Evolutionary conservation across 2,113 vertebrate species (phyloP), one percentile per base, ranked within the genome.

Genomic region (Oncorhynchus nerka): DNA sequence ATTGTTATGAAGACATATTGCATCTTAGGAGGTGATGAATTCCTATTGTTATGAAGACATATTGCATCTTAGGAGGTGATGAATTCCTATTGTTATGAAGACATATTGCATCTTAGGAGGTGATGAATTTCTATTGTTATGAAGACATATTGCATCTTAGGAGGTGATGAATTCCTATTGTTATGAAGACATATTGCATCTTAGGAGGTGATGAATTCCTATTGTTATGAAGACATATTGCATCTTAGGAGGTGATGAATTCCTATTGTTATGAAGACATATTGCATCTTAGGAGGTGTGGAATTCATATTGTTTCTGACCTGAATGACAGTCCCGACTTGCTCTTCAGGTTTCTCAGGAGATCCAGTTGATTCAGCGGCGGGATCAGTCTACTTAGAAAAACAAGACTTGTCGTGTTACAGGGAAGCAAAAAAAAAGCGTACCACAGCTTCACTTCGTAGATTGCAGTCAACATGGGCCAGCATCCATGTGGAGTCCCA

Each of bases 251-350:
- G 64, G 64, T 30, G n/a, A 12, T 1, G 5, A 4, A 69, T 20
- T 39, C 7, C 9, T 9, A 66, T 13, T 26, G 22, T 66, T 24
- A 66, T 26, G 15, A 11, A 16, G 26, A 28, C 64, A 66, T 12
- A 28, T 1, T 28, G 24, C 26, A 26, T 22, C 3, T 28, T 67
- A 28, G n/a, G 26, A 30, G 64, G 64, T 30, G 11, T 4, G 1
- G 7, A 5, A 70, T n/a, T 45, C 30, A 11, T 39, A 24, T 39
- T 30, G 45, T n/a, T 13, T 34, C 51, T 71, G 84, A 99, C 97
- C 97, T 99, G 95, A 99, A 99, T 22, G 97, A 95, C 64, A 99
- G 94, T 88, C 97, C 98, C 0, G 98, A 99, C 79, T 99, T 99
- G 90, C 96, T 99, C 93, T 99, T 99, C 78, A 99, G 95, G 87